Evolutionary conservation across 2,888 invertebrate species (phyloP).

Genomic region (Mythimna pallens): DNA sequence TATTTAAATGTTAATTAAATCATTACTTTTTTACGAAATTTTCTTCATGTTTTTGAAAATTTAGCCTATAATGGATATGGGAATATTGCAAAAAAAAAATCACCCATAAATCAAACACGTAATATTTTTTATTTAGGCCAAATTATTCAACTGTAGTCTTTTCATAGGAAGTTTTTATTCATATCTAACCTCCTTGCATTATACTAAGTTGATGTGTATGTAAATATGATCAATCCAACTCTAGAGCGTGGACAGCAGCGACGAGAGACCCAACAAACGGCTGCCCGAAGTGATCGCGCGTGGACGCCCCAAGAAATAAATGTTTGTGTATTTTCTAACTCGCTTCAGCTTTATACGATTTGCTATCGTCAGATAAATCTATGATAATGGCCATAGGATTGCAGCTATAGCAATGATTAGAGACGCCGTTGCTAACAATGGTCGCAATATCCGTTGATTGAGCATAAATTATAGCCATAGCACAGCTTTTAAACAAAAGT

Average conservation of each 20-base stretch:
- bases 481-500: too few species aligned
- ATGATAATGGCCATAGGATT: too few species aligned
- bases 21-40: neutral
- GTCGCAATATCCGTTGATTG: too few species aligned
- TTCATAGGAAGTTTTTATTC: slow-evolving; percentile 2
- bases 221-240: slow-evolving; percentile 66
- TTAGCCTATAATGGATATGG: neutral
- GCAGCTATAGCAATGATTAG: neutral
- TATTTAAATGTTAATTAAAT: neutral
- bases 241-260: slow-evolving; percentile 87
- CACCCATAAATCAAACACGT: neutral
- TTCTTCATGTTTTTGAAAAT: neutral
- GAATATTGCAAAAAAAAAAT: neutral
- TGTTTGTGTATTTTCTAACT: slow-evolving; percentile 79
- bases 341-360: slow-evolving; percentile 32
- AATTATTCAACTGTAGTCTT: neutral
- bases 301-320: slow-evolving; percentile 88
- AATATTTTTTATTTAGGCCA: neutral
- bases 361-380: slow-evolving; percentile 33
- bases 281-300: slow-evolving; percentile 86
- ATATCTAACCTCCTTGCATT: slow-evolving; percentile 11
- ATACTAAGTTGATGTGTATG: slow-evolving; percentile 65
- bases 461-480: too few species aligned
- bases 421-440: neutral
- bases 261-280: slow-evolving; percentile 83